phyloP scores from a whole-genome alignment of 2,797 vertebrate species.

The Crocidura indochinensis region DNA sequence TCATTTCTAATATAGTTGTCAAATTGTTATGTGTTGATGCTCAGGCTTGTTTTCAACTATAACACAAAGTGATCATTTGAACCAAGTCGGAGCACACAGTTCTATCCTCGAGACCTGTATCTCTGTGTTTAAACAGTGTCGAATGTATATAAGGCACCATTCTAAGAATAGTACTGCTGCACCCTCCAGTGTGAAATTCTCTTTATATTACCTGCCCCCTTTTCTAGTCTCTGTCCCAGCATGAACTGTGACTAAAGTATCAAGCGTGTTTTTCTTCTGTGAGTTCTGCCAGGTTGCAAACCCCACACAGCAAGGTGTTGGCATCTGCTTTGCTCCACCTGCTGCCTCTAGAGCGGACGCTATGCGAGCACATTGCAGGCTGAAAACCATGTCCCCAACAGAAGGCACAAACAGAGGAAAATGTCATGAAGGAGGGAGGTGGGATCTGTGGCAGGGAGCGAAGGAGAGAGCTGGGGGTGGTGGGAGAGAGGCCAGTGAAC shows the following conservation, averaged over 20 bases:
- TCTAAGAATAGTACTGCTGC: too few species aligned
- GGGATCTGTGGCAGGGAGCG: not conserved
- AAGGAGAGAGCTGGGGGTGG: not conserved
- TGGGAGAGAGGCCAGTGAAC: too few species aligned
- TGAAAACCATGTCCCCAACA: not conserved
- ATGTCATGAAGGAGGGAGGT: not conserved
- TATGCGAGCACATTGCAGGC: fast-evolving
- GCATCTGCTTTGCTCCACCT: not conserved
- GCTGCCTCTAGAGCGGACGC: not conserved
- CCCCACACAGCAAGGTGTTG: too few species aligned
- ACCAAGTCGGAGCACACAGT: not conserved
- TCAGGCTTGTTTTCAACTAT: not conserved
- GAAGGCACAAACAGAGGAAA: not conserved
- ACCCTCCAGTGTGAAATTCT: too few species aligned
- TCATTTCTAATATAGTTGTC: not conserved
- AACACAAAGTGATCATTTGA: not conserved
- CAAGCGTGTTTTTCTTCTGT: not conserved
- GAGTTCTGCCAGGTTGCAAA: not conserved
- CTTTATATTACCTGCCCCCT: too few species aligned
- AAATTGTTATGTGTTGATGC: too few species aligned
- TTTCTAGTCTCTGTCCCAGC: not conserved
- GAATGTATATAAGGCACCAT: not conserved
- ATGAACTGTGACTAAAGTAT: fast-evolving
- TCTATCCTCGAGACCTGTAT: not conserved
- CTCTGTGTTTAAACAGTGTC: not conserved